These are phyloP conservation scores for Pediacus dermestoides DNA, from an alignment of 2,888 invertebrate genomes.

Conservation along the genomic window DNA sequence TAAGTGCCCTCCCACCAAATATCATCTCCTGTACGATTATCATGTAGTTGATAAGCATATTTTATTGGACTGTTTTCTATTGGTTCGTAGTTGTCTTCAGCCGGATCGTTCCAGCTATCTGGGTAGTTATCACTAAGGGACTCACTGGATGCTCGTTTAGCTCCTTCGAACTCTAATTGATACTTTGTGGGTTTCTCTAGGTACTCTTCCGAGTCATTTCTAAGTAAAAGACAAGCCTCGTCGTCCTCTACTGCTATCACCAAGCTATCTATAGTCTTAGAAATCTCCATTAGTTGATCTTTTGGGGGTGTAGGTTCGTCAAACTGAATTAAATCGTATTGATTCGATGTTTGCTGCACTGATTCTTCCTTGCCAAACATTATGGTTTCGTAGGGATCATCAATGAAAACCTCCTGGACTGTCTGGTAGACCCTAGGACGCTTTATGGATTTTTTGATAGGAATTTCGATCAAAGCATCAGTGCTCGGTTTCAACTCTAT, in stretches of 20 bases:
- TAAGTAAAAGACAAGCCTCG: slow-evolving; percentile 26
- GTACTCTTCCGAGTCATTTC: slow-evolving; percentile 26
- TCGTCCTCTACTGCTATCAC: slow-evolving; percentile 34
- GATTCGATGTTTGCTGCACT: slow-evolving; percentile 20
- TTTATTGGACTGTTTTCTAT: slow-evolving; percentile 34
- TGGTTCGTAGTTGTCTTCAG: slow-evolving; percentile 38
- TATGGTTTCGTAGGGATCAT: slow-evolving; percentile 23
- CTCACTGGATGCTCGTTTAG: slow-evolving; percentile 39
- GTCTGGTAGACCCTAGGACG: slow-evolving; percentile 41
- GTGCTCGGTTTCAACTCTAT: slow-evolving; percentile 45
- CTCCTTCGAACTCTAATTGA: slow-evolving; percentile 28
- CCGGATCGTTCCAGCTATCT: slow-evolving; percentile 30
- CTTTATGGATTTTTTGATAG: slow-evolving; percentile 42
- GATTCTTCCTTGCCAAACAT: slow-evolving; percentile 19
- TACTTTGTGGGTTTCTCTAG: slow-evolving; percentile 29
- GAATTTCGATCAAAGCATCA: slow-evolving; percentile 48
- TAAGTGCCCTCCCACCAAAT: slow-evolving; percentile 50
- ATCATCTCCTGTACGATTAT: slow-evolving; percentile 32
- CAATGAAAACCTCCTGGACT: slow-evolving; percentile 39
- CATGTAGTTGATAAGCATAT: slow-evolving; percentile 29
- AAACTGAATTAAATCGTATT: slow-evolving; percentile 36
- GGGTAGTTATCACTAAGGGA: slow-evolving; percentile 30
- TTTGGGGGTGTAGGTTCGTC: slow-evolving; percentile 10
- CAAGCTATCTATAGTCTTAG: slow-evolving; percentile 28
- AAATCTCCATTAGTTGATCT: slow-evolving; percentile 22